Percentiles rank a stretch among this genome's conserved stretches.
phyloP scores from a whole-genome alignment of 2,797 vertebrate genomes.

The Loris lydekkerianus region DNA sequence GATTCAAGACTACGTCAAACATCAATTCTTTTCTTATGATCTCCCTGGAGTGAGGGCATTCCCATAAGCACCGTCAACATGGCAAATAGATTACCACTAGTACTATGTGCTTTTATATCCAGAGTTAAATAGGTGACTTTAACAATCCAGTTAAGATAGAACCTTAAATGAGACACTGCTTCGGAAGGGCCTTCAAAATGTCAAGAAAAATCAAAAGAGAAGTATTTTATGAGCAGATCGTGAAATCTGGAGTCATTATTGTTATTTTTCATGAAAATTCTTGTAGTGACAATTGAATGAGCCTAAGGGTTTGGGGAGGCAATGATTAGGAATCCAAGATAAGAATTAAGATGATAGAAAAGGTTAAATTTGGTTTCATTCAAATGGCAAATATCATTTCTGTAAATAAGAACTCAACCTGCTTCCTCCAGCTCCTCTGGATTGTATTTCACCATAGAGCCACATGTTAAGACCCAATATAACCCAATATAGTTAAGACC shows the following conservation, averaged over 20 bases:
- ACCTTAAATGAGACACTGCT: conserved; percentile 50
- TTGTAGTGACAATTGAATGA: background rate
- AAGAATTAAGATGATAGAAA: conserved; percentile 34
- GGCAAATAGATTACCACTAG: background rate
- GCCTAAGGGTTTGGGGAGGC: background rate
- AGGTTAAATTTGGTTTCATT: background rate
- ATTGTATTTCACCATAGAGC: background rate
- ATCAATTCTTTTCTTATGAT: background rate
- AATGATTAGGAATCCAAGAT: conserved; percentile 33
- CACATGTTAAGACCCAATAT: background rate
- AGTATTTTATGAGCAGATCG: background rate
- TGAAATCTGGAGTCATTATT: background rate
- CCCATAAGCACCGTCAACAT: background rate
- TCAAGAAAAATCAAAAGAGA: conserved; percentile 38
- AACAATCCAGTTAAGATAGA: conserved; percentile 14
- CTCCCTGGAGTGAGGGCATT: background rate
- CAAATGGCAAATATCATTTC: background rate
- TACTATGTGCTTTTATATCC: background rate
- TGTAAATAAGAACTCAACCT: background rate
- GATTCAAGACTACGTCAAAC: background rate
- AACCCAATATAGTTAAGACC: background rate
- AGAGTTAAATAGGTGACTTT: background rate
- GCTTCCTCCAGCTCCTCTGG: background rate
- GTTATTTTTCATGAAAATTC: conserved; percentile 61
- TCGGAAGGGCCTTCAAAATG: conserved; percentile 9